Evolutionary conservation across 2,113 vertebrate species (phyloP).

Genomic region (Copsychus sechellarum): DNA sequence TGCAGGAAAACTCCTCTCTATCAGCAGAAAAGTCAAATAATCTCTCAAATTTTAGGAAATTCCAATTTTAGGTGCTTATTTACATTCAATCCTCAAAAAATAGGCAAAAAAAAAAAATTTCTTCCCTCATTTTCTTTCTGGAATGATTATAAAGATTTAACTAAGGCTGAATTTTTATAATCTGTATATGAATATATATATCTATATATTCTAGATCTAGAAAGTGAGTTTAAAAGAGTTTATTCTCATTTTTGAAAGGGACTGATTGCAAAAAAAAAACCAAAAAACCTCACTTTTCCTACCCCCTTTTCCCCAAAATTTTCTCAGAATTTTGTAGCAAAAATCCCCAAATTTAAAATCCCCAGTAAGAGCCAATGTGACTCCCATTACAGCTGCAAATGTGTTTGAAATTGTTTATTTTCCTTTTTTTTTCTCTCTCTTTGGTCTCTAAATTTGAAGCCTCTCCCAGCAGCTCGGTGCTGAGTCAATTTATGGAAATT

Average conservation of each 20-base stretch:
- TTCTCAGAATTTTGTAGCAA: neutral
- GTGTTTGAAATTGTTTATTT: neutral
- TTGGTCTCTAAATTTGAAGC: neutral
- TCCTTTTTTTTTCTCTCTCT: neutral
- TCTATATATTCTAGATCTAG: too few relatives aligned
- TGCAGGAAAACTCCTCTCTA: neutral
- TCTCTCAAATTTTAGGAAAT: neutral
- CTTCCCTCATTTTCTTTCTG: neutral
- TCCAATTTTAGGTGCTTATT: neutral
- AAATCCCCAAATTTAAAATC: neutral
- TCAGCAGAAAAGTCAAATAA: neutral
- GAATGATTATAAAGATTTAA: neutral
- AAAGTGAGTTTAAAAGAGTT: neutral
- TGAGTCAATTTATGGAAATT: fast-evolving
- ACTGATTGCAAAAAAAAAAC: neutral
- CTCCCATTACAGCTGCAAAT: neutral
- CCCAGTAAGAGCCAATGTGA: neutral
- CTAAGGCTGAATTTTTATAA: too few relatives aligned
- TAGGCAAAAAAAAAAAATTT: neutral
- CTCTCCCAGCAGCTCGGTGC: neutral
- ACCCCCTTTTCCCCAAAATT: fast-evolving
- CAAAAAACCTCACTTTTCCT: neutral
- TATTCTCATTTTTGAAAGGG: neutral
- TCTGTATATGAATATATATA: too few relatives aligned
- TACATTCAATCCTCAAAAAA: neutral